These are phyloP conservation scores for Halcyon chelicuti DNA, from an alignment of 2,797 vertebrate genomes.

Conservation along the genomic window DNA sequence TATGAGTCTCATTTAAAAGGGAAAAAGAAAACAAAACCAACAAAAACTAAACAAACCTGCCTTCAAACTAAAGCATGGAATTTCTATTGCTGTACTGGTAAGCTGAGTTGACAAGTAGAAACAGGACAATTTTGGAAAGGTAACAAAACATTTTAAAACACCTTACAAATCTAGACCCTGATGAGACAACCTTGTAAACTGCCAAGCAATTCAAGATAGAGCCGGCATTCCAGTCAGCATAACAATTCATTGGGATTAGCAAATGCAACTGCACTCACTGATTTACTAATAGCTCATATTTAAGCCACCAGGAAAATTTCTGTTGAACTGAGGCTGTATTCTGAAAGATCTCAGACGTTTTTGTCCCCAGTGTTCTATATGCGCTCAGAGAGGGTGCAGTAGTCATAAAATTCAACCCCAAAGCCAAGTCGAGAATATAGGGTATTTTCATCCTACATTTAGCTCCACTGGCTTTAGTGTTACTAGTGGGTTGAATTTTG, in stretches of 20 bases:
- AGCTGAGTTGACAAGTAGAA: constrained; percentile 17
- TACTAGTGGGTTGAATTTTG: not conserved
- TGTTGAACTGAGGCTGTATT: not conserved
- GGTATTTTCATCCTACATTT: not conserved
- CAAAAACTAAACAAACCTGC: not conserved
- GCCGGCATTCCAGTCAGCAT: constrained; percentile 7
- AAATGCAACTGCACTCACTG: not conserved
- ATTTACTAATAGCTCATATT: not conserved
- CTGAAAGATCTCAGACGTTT: not conserved
- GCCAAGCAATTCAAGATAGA: not conserved
- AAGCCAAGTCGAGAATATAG: not conserved
- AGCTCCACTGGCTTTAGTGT: not conserved
- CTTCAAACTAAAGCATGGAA: not conserved
- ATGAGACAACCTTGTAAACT: not conserved
- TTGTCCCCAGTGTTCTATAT: not conserved
- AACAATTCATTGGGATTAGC: not conserved
- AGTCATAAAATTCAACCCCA: not conserved
- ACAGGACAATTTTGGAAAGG: not conserved
- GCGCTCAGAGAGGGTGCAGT: not conserved
- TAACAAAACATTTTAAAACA: constrained; percentile 9
- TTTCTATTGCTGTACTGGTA: constrained; percentile 15
- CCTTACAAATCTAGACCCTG: not conserved
- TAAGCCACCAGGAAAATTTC: not conserved
- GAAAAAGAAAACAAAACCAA: not conserved
- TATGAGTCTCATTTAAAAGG: constrained; percentile 15